phyloP scores from a whole-genome alignment of 1,140 invertebrate species.

The Prorops nasuta region DNA sequence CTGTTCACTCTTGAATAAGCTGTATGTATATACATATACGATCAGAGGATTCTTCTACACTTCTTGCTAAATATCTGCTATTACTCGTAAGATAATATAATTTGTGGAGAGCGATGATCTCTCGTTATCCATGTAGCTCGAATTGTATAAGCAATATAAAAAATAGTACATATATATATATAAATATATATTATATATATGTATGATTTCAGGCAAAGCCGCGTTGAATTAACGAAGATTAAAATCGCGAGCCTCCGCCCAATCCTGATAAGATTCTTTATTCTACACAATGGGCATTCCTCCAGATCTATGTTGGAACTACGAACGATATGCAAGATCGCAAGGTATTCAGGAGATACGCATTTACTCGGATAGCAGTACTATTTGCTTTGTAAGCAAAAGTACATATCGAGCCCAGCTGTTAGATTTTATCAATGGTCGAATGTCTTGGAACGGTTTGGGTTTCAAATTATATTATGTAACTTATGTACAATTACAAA shows the following conservation, averaged over 20 bases:
- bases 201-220: constrained; percentile 41
- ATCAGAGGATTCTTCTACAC: constrained; percentile 4
- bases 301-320: constrained; percentile 5
- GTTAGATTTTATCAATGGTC: too few relatives aligned
- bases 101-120: not conserved
- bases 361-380: constrained; percentile 9
- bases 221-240: constrained; percentile 37
- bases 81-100: not conserved
- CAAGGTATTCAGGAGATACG: constrained; percentile 14
- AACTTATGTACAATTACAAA: too few relatives aligned
- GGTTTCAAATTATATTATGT: too few relatives aligned
- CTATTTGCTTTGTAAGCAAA: constrained; percentile 8
- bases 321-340: constrained; percentile 7
- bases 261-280: constrained; percentile 18
- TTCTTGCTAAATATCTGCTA: constrained; percentile 6
- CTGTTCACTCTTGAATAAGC: constrained; percentile 26
- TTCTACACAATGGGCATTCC: constrained; percentile 9
- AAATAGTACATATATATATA: not conserved
- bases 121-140: not conserved
- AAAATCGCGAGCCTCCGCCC: constrained; percentile 14
- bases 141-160: constrained; percentile 5
- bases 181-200: constrained; percentile 12
- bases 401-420: constrained; percentile 2
- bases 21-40: constrained; percentile 13
- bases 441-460: too few relatives aligned